phyloP scores from a whole-genome alignment of 2,888 invertebrate species.

The Yponomeuta sedellus region DNA sequence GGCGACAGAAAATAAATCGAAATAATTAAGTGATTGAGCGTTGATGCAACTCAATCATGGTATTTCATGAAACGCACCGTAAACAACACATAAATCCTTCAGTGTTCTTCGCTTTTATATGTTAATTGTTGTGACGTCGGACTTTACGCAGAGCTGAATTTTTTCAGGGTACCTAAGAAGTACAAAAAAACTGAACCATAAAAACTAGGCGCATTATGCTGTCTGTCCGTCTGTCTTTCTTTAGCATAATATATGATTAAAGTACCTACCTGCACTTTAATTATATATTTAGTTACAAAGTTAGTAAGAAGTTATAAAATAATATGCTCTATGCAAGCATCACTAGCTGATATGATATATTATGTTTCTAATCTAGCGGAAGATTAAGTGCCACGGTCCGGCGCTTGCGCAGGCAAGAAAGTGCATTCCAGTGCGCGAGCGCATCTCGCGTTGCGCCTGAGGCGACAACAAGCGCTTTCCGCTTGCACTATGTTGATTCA shows the following conservation, averaged over 20 bases:
- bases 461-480: not conserved
- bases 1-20: not conserved
- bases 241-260: too few relatives aligned
- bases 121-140: too few relatives aligned
- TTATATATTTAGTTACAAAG: too few relatives aligned
- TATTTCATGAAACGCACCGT: not conserved
- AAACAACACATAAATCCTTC: not conserved
- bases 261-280: not conserved
- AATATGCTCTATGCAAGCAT: not conserved
- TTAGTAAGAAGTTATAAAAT: not conserved
- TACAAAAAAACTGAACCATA: too few relatives aligned
- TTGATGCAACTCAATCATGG: not conserved
- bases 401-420: slow-evolving; percentile 30
- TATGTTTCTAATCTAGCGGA: slow-evolving; percentile 11
- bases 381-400: slow-evolving; percentile 11
- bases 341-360: not conserved
- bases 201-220: too few relatives aligned
- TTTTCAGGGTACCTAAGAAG: too few relatives aligned
- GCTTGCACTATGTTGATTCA: not conserved
- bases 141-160: too few relatives aligned
- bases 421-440: slow-evolving; percentile 38
- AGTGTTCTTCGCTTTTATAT: too few relatives aligned
- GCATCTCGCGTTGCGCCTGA: slow-evolving; percentile 15
- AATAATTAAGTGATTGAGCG: not conserved
- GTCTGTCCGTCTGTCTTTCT: too few relatives aligned